phyloP scores from a whole-genome alignment of 2,113 vertebrate genomes.

The Neolamprologus variostigma region DNA sequence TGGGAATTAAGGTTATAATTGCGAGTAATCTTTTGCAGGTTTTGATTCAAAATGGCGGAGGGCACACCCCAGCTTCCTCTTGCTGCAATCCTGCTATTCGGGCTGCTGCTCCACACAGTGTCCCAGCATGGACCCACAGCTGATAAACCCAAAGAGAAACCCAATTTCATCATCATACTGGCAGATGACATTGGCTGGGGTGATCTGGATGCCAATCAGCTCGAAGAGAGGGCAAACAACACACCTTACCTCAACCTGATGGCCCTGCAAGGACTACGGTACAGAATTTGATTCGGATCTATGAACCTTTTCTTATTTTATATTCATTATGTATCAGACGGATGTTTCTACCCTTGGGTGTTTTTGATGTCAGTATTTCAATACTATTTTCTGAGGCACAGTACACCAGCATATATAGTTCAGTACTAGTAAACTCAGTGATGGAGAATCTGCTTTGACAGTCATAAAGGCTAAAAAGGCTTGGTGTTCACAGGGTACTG shows the following conservation, averaged over 20 bases:
- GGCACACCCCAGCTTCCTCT: slow-evolving; percentile 20
- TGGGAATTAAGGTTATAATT: not conserved
- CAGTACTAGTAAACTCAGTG: not conserved
- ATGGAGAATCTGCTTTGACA: not conserved
- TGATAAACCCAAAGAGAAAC: slow-evolving; percentile 24
- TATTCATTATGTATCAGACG: not conserved
- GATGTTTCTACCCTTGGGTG: not conserved
- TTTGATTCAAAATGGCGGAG: slow-evolving; percentile 59
- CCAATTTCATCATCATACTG: slow-evolving; percentile 88
- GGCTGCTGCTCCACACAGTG: slow-evolving; percentile 49
- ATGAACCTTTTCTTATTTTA: not conserved
- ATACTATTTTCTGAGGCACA: not conserved
- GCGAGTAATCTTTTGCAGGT: not conserved
- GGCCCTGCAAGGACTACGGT: slow-evolving; percentile 83
- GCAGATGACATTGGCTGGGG: slow-evolving; percentile 96
- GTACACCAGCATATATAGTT: not conserved
- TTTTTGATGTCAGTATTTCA: not conserved
- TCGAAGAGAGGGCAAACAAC: slow-evolving; percentile 50
- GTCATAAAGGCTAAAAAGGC: not conserved
- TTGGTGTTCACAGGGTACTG: not conserved
- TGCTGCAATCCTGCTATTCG: slow-evolving; percentile 40
- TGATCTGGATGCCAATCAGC: slow-evolving; percentile 84
- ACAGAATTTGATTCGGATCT: not conserved
- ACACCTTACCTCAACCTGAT: slow-evolving; percentile 81
- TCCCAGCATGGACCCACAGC: not conserved